phyloP scores from a whole-genome alignment of 2,113 vertebrate species.

The Zootoca vivipara region DNA sequence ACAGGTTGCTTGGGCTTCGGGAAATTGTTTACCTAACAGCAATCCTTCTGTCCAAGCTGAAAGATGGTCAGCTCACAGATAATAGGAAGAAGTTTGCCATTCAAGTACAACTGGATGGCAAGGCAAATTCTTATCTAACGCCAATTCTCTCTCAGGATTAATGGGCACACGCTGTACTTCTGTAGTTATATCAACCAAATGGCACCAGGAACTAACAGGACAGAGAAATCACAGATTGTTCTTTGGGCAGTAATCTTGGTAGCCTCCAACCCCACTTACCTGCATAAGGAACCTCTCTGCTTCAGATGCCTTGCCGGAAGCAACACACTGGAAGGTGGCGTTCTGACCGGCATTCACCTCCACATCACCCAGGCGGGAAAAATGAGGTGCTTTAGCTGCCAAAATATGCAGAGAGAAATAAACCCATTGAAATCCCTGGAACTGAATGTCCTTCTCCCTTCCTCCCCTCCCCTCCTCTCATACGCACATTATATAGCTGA shows the following conservation, averaged over 20 bases:
- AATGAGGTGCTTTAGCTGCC: slow-evolving; percentile 94
- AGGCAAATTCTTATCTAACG: neutral
- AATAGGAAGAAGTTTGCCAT: neutral
- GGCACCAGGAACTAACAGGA: neutral
- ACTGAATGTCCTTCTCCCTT: neutral
- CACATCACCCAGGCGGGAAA: slow-evolving; percentile 93
- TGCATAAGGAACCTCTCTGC: slow-evolving; percentile 91
- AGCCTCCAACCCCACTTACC: slow-evolving; percentile 73
- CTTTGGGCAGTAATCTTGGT: neutral
- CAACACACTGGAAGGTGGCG: slow-evolving; percentile 95
- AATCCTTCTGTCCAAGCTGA: neutral
- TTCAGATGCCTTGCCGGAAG: slow-evolving; percentile 85
- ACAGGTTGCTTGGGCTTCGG: neutral
- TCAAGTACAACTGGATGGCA: neutral
- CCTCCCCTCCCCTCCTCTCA: too few species aligned
- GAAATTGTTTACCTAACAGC: neutral
- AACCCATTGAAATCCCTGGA: neutral
- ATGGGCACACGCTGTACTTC: neutral
- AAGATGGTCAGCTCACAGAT: neutral
- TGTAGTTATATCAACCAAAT: neutral
- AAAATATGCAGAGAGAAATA: neutral
- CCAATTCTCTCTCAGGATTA: neutral
- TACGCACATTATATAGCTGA: neutral
- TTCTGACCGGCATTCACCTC: slow-evolving; percentile 97
- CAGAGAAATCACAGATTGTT: neutral